These are phyloP conservation scores for Conus canariensis DNA, from an alignment of 2,888 invertebrate species.

Conservation along the genomic window DNA sequence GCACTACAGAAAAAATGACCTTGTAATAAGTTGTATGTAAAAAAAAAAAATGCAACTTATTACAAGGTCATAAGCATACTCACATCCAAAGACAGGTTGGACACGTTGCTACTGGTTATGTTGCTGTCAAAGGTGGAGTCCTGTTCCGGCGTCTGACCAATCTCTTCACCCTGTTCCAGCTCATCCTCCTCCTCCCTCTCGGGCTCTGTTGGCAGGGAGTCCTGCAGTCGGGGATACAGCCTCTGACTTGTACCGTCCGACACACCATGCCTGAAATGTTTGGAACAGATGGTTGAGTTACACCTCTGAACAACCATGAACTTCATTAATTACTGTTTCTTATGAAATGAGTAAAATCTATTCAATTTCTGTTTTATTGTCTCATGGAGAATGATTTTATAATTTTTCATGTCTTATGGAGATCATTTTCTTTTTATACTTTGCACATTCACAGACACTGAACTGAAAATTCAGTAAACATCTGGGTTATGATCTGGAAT, in stretches of 20 bases:
- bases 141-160: neutral
- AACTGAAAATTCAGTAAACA: no score
- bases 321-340: no score
- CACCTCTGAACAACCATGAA: no score
- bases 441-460: neutral
- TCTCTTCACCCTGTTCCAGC: neutral
- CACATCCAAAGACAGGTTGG: constrained; percentile 34
- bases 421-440: neutral
- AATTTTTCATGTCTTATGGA: no score
- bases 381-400: no score
- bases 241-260: constrained; percentile 67
- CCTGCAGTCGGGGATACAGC: constrained; percentile 58
- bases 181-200: neutral
- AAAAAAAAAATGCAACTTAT: no score
- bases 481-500: no score
- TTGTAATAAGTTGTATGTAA: no score
- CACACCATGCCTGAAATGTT: constrained; percentile 37
- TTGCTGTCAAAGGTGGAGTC: constrained; percentile 28
- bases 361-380: no score
- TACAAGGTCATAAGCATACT: neutral
- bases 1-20: no score
- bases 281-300: neutral
- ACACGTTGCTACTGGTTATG: constrained; percentile 38
- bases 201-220: neutral
- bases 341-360: no score